These are phyloP conservation scores for Gymnosoma rotundatum DNA, from an alignment of 2,888 invertebrate species.

Conservation along the genomic window DNA sequence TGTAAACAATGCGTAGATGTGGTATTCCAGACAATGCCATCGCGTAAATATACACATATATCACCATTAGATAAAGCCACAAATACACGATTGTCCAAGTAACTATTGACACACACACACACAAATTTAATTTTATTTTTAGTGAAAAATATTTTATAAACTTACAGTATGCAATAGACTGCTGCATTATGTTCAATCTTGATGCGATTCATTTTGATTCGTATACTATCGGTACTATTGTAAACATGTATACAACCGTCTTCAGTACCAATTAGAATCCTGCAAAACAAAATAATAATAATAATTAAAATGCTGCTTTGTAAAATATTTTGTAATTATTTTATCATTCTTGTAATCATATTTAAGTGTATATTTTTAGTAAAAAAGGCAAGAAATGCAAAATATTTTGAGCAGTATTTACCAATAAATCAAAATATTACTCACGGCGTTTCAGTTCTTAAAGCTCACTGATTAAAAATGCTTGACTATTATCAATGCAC, in stretches of 20 bases:
- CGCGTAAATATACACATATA: slow-evolving; percentile 92
- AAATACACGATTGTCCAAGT: slow-evolving; percentile 95
- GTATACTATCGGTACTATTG: slow-evolving; percentile 96
- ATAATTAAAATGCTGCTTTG: no score
- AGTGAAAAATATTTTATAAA: slow-evolving; percentile 72
- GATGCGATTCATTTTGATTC: slow-evolving; percentile 95
- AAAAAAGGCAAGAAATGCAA: no score
- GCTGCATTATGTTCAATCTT: slow-evolving; percentile 94
- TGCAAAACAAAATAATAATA: slow-evolving; percentile 72
- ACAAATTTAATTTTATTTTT: neutral
- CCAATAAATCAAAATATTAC: no score
- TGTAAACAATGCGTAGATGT: slow-evolving; percentile 87
- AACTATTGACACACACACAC: slow-evolving; percentile 83
- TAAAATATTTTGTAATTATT: no score
- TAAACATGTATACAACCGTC: slow-evolving; percentile 98
- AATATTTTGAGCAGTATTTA: no score
- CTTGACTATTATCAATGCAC: no score
- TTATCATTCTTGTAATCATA: no score
- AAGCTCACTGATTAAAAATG: no score
- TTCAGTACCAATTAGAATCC: slow-evolving; percentile 92
- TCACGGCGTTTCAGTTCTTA: no score
- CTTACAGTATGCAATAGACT: slow-evolving; percentile 95
- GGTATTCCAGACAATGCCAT: slow-evolving; percentile 91
- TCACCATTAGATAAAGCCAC: slow-evolving; percentile 96
- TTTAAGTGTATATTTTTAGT: no score